These are phyloP conservation scores for Nettapus auritus DNA, from an alignment of 2,113 vertebrate genomes.

Conservation along the genomic window DNA sequence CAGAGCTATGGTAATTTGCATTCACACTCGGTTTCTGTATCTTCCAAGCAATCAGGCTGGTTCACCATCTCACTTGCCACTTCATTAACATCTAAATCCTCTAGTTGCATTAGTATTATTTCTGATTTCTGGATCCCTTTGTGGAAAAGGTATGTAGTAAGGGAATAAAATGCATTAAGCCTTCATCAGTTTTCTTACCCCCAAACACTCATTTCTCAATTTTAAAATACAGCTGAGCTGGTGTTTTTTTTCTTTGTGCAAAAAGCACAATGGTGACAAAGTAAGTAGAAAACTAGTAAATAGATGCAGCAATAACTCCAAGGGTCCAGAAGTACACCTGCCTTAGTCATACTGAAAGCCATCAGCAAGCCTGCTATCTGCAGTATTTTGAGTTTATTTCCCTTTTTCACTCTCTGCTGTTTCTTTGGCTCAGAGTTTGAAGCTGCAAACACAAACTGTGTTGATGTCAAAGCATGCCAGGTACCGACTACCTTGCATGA, in stretches of 20 bases:
- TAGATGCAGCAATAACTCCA: neutral
- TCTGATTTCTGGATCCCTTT: neutral
- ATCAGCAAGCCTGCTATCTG: fast-evolving
- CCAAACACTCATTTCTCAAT: neutral
- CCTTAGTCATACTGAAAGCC: neutral
- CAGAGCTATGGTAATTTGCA: neutral
- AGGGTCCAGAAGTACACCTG: neutral
- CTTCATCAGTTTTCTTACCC: neutral
- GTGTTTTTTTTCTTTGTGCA: too few species aligned
- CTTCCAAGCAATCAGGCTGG: neutral
- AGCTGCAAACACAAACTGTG: neutral
- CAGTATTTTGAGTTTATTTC: neutral
- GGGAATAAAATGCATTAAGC: neutral
- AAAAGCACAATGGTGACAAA: neutral
- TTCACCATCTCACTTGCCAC: neutral
- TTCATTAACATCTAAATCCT: neutral
- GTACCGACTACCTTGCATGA: neutral
- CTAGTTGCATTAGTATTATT: fast-evolving
- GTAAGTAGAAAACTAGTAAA: neutral
- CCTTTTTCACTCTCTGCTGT: neutral
- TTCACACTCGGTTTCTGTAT: neutral
- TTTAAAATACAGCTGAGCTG: neutral
- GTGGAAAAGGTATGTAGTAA: neutral
- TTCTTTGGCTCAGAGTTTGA: neutral
- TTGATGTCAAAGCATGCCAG: neutral